Base-by-base conservation (phyloP, 1,140 invertebrate species). In the Drosophila subpulchrella region DNA sequence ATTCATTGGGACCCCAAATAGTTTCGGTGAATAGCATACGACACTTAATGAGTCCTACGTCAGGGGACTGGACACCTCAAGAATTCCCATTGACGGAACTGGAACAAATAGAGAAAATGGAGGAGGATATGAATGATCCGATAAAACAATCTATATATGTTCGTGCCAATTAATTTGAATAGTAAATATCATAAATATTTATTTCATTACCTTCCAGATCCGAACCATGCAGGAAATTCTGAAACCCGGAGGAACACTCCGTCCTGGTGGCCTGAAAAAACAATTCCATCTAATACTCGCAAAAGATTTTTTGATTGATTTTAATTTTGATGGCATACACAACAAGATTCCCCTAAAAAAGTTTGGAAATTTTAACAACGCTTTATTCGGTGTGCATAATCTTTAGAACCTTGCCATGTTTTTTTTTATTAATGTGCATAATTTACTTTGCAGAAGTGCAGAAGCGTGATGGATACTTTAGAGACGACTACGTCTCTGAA, bases 261-360 rank as follows among this genome's bases (percentile, higher is more conserved):
- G 53, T 30, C 17, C 47, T 53, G 73, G 71, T 2, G 73, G 72
- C 0, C 41, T 75, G 1, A 50, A 24, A 8, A 75, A 47, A 46
- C 41, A 75, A 13, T 75, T 75, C 39, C 59, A 75, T 53, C 60
- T 63, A 6, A 50, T 75, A 57, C 32, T 75, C 6, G 41, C 34
- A 4, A 41, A 62, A 0, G 71, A 75, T 4, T 63, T 75, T 38
- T 51, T 75, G 39, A 53, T 55, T 12, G 53, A 41, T 15, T 65
- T 75, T 6, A 75, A 75, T 36, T 75, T 50, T 27, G 61, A 48
- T 41, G 72, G 71, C n/a, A 44, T 75, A 0, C 59, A 75, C 41
- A 74, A 75, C 17, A 75, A 75, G 27, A 66, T 66, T 42, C 41
- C 59, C 2, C 41, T 75, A 0, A 75, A 50, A 24, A 50, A 66